Evolutionary conservation across 1,140 invertebrate genomes (phyloP).

Genomic region (Lasaia peninsularis): DNA sequence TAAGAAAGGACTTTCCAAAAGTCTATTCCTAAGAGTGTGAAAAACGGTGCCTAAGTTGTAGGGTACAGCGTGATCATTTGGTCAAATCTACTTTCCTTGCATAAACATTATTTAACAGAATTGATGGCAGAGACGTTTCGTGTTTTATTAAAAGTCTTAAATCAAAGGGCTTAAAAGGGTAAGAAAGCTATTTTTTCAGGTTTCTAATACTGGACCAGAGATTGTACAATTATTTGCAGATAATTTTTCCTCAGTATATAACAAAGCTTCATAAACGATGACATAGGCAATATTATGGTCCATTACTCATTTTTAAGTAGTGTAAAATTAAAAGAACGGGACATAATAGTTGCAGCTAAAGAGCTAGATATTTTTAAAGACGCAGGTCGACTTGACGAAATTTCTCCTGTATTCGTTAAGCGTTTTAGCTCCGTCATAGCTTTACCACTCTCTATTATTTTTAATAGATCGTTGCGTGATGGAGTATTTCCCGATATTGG

Average conservation of each 20-base stretch:
- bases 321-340: constrained; percentile 5
- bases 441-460: constrained; percentile 20
- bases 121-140: too few relatives aligned
- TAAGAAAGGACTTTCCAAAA: too few relatives aligned
- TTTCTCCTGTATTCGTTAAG: constrained; percentile 24
- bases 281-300: background rate
- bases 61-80: too few relatives aligned
- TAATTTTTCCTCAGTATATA: constrained; percentile 16
- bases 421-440: constrained; percentile 15
- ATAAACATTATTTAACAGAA: too few relatives aligned
- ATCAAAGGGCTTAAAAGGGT: too few relatives aligned
- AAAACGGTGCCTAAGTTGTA: too few relatives aligned
- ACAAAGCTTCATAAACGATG: background rate
- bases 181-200: too few relatives aligned
- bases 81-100: too few relatives aligned
- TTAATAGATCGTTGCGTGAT: constrained; percentile 11
- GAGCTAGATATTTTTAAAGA: constrained; percentile 22
- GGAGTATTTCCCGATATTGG: constrained; percentile 19
- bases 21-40: too few relatives aligned
- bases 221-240: constrained; percentile 16
- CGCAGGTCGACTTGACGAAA: constrained; percentile 25
- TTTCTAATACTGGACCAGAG: background rate
- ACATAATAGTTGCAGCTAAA: constrained; percentile 9
- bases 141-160: too few relatives aligned
- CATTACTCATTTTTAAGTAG: background rate